phyloP scores from a whole-genome alignment of 2,888 invertebrate species.

The Tuta absoluta region DNA sequence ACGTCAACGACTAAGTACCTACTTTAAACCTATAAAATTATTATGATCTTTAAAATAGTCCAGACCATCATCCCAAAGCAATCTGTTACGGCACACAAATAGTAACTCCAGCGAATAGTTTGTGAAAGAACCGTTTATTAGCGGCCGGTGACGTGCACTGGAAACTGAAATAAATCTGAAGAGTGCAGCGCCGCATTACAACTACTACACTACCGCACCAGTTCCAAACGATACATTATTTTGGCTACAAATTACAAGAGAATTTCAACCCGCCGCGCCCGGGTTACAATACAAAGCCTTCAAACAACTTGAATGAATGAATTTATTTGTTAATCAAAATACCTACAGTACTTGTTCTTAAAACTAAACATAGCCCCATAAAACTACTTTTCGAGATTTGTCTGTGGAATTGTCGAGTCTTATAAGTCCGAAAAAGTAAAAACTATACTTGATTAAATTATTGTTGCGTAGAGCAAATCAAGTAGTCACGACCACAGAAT shows the following conservation, averaged over 20 bases:
- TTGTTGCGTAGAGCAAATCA: no score
- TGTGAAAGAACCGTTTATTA: background rate
- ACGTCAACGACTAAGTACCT: conserved; percentile 44
- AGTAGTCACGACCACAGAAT: no score
- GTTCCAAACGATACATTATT: background rate
- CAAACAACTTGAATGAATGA: no score
- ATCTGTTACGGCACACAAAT: background rate
- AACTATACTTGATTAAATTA: no score
- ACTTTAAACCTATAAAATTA: conserved; percentile 47
- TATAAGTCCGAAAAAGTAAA: no score
- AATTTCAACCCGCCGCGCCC: background rate
- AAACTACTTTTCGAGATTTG: no score
- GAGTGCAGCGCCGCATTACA: conserved; percentile 13
- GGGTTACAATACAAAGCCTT: background rate
- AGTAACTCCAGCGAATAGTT: conserved; percentile 1
- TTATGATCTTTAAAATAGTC: conserved; percentile 53
- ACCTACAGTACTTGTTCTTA: no score
- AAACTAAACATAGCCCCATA: no score
- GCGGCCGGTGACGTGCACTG: background rate
- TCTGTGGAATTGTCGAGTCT: no score
- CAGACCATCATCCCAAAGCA: conserved; percentile 27
- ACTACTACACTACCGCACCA: background rate
- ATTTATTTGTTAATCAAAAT: no score
- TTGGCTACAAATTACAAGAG: background rate
- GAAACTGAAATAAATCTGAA: background rate